A percentile compares a stretch with the other conserved stretches of the same genome.
phyloP scores from a whole-genome alignment of 2,113 vertebrate species.

The Ploceus nigricollis region DNA sequence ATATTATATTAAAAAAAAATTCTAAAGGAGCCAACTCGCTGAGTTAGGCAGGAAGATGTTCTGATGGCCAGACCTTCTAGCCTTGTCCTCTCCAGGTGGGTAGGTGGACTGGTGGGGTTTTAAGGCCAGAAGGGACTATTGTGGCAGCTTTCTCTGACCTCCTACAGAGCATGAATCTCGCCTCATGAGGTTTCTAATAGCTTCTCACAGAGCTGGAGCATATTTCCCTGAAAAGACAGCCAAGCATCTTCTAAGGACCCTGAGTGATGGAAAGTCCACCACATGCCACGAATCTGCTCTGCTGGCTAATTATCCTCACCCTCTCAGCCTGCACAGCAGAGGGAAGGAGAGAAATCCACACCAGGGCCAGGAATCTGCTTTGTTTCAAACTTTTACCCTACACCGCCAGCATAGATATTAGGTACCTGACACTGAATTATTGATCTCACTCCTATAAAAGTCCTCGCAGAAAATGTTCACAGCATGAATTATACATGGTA shows the following conservation, averaged over 20 bases:
- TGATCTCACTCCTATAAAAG: background rate
- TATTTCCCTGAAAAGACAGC: background rate
- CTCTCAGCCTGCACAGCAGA: background rate
- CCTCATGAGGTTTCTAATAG: constrained; percentile 8
- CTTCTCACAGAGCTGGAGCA: background rate
- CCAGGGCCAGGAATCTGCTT: background rate
- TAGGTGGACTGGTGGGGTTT: background rate
- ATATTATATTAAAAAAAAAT: background rate
- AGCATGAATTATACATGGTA: background rate
- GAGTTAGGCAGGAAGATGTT: background rate
- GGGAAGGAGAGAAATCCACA: background rate
- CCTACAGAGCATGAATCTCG: background rate
- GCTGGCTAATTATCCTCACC: background rate
- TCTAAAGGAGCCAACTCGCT: background rate
- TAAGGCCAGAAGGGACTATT: constrained; percentile 28
- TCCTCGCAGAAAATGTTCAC: background rate
- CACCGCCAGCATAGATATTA: background rate
- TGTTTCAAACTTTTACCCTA: background rate
- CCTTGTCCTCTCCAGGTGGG: fast-evolving
- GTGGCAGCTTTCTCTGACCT: background rate
- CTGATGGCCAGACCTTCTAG: background rate
- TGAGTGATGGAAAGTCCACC: constrained; percentile 33
- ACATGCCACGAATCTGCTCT: constrained; percentile 20
- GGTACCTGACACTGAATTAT: background rate
- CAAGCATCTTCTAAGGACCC: background rate